phyloP scores from a whole-genome alignment of 2,797 vertebrate species.

The Spondyliosoma cantharus region DNA sequence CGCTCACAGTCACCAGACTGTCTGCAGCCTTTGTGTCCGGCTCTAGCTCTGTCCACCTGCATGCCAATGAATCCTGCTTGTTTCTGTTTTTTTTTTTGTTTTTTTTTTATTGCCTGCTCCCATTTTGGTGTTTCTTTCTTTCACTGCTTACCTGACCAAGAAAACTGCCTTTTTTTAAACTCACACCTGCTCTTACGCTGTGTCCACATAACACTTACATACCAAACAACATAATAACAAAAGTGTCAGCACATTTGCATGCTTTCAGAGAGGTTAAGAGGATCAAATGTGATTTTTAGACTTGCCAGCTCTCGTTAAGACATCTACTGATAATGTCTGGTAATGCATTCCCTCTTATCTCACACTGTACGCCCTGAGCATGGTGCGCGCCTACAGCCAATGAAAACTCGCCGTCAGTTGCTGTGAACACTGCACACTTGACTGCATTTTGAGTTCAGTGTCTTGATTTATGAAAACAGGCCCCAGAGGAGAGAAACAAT shows the following conservation, averaged over 20 bases:
- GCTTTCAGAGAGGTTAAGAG: background rate
- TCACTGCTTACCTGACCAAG: background rate
- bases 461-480: slow-evolving; percentile 24
- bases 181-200: background rate
- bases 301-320: background rate
- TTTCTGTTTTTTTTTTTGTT: background rate
- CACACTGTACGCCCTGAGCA: background rate
- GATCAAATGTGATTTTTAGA: background rate
- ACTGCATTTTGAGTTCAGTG: slow-evolving; percentile 40
- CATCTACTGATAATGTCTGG: slow-evolving; percentile 1
- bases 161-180: background rate
- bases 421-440: slow-evolving; percentile 2
- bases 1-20: slow-evolving; percentile 3
- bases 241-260: background rate
- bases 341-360: background rate
- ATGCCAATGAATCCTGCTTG: background rate
- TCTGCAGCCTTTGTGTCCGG: background rate
- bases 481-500: slow-evolving; percentile 13
- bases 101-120: background rate
- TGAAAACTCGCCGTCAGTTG: background rate
- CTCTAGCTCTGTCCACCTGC: background rate
- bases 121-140: background rate
- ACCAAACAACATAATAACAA: background rate
- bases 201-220: background rate
- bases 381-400: background rate